These are phyloP conservation scores for Drosophila formosana DNA, from an alignment of 2,888 invertebrate genomes.

Conservation along the genomic window DNA sequence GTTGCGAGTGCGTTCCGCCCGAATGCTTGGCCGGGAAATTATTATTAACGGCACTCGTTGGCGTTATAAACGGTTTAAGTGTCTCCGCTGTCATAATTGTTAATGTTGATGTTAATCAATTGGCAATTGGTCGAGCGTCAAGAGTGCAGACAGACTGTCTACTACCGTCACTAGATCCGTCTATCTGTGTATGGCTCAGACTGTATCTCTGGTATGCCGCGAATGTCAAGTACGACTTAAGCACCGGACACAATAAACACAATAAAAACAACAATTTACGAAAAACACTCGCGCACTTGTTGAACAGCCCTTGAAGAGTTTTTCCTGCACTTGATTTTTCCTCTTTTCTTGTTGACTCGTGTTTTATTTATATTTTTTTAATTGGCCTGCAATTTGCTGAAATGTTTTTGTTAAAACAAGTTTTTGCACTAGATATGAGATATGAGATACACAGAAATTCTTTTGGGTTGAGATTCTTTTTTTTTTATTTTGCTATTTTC, in stretches of 20 bases:
- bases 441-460: conserved; percentile 26
- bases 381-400: conserved; percentile 50
- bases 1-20: conserved; percentile 54
- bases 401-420: conserved; percentile 45
- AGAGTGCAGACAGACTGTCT: conserved; percentile 21
- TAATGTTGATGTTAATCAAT: conserved; percentile 23
- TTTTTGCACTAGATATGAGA: conserved; percentile 38
- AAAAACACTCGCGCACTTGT: conserved; percentile 43
- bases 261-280: background rate
- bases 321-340: conserved; percentile 34
- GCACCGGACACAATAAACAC: conserved; percentile 2
- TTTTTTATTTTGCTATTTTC: conserved; percentile 1
- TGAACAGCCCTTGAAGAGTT: conserved; percentile 38
- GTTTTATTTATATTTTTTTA: conserved; percentile 44
- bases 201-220: conserved; percentile 2
- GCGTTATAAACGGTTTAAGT: conserved; percentile 84
- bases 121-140: conserved; percentile 41
- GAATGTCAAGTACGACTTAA: conserved; percentile 15
- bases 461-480: conserved; percentile 31
- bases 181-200: conserved; percentile 5
- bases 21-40: conserved; percentile 77
- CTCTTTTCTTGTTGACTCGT: conserved; percentile 20
- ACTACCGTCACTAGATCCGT: conserved; percentile 44
- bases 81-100: conserved; percentile 84
- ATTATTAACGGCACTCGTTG: conserved; percentile 77